Evolutionary conservation across 2,113 vertebrate genomes (phyloP).

Genomic region (Rhombomys opimus): DNA sequence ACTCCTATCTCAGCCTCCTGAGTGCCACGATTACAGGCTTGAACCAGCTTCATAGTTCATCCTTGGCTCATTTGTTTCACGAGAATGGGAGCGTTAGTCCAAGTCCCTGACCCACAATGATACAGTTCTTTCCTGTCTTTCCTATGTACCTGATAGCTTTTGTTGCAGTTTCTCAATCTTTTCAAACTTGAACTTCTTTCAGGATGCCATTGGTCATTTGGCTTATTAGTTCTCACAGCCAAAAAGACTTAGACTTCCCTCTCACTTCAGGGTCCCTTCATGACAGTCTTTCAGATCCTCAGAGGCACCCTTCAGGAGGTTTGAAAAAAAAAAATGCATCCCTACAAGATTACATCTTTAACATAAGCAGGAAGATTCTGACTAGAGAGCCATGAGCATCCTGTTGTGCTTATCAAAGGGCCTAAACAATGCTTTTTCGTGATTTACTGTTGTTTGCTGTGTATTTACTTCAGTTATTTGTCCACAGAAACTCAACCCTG

Average conservation of each 20-base stretch:
- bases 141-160: neutral
- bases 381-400: neutral
- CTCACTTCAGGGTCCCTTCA: neutral
- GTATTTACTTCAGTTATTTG: neutral
- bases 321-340: neutral
- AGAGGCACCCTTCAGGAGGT: neutral
- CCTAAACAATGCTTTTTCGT: neutral
- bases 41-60: neutral
- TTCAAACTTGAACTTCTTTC: neutral
- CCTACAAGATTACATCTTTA: constrained; percentile 18
- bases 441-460: neutral
- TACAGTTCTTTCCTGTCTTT: neutral
- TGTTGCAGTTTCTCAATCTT: neutral
- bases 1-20: neutral
- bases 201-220: neutral
- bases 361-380: neutral
- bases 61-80: neutral
- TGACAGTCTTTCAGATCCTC: neutral
- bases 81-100: too few species aligned
- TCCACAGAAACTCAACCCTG: neutral
- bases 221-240: neutral
- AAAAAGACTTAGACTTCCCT: neutral
- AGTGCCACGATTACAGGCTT: neutral
- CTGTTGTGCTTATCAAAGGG: neutral
- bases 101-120: neutral